Evolutionary conservation across 2,888 invertebrate genomes (phyloP).

Genomic region (Machimus atricapillus): DNA sequence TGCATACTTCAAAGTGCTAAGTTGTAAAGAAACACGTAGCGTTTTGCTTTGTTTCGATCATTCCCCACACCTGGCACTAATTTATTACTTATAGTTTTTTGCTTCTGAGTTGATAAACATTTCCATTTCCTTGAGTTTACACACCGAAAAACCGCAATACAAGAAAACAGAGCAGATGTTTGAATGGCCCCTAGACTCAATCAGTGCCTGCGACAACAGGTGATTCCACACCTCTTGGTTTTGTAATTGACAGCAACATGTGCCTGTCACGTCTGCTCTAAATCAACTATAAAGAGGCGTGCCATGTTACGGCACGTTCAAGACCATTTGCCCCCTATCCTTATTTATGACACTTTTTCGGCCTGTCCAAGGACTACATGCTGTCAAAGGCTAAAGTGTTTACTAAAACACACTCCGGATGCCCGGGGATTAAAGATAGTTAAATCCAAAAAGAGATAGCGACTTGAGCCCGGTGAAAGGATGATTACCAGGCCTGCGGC

Average conservation of each 20-base stretch:
- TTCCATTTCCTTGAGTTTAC: not conserved
- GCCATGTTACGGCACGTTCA: slow-evolving; percentile 8
- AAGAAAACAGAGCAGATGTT: not conserved
- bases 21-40: not conserved
- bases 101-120: not conserved
- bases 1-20: not conserved
- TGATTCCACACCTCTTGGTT: slow-evolving; percentile 19
- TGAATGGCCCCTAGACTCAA: not conserved
- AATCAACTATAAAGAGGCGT: slow-evolving; percentile 7
- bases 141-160: not conserved
- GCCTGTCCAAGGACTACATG: not conserved
- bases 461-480: not conserved
- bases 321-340: not conserved
- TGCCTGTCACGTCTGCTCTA: not conserved
- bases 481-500: not conserved
- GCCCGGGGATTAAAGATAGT: not conserved
- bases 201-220: not conserved
- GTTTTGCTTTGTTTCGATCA: not conserved
- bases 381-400: not conserved
- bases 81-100: not conserved
- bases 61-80: not conserved
- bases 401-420: not conserved
- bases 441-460: not conserved
- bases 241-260: slow-evolving; percentile 24
- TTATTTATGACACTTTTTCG: slow-evolving; percentile 5